Base-by-base conservation (phyloP, 2,888 invertebrate genomes). In the Globia sparganii region DNA sequence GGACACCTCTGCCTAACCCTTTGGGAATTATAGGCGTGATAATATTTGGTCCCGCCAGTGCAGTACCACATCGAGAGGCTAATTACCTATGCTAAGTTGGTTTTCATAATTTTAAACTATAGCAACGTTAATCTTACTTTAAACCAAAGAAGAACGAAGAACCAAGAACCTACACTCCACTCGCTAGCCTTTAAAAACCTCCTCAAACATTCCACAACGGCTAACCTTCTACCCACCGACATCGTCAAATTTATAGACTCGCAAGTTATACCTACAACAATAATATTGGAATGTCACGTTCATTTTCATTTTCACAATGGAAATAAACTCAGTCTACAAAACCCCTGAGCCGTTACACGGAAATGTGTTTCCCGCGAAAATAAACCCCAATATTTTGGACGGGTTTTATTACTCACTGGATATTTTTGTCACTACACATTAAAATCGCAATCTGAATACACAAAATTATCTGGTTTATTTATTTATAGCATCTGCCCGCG, bases 231-330 rank as follows among this genome's bases (percentile, higher is more conserved):
- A 66, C 28, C 6, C 11, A 5, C 15, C 6, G 5, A 49, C 1
- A 25, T 64, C 46, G 8, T 46, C 61, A 34, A 77, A 77, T 56
- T 53, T 34, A 67, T n/a, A 77, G n/a, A 34, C 53, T 25, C 15
- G 18, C 59, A 68, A 70, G 37, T 31, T n/a, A 59, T 21, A n/a
- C n/a, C n/a, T n/a, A 56, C 56, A 61, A 59, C 75, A 85, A 62
- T 69, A 80, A 82, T 75, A 82, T 80, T 85, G 46, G 75, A 43
- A n/a, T 34, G 81, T 72, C 85, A 69, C 85, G 81, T 81, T 81
- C 49, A 85, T 82, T 81, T 82, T 72, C 85, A 81, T 85, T 53
- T 72, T 25, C 43, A 85, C 68, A 82, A 80, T 85, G 75, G 46
- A 81, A 72, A 82, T 82, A 82, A 69, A 85, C 21, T 69, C 59